Conservation (phyloP, 2,113 vertebrate species). For the Eptesicus fuscus region DNA sequence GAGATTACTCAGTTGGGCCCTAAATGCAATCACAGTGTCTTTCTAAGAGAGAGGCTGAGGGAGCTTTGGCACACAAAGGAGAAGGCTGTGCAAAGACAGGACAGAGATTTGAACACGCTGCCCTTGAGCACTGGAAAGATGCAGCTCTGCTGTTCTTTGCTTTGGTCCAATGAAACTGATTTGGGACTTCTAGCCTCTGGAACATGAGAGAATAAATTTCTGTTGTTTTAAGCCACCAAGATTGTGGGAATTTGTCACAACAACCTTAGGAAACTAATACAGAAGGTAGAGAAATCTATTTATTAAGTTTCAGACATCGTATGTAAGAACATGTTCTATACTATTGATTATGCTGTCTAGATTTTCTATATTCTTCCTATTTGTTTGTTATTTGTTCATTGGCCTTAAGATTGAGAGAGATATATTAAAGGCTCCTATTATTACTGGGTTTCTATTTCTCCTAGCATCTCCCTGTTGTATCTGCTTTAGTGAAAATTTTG, state of each 20-base stretch:
- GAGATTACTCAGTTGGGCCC: not conserved
- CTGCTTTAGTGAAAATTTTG: not conserved
- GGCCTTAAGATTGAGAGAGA: not conserved
- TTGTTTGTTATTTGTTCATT: not conserved
- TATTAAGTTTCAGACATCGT: not conserved
- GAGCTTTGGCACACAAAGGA: not conserved
- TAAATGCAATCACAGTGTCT: not conserved
- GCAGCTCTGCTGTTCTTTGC: not conserved
- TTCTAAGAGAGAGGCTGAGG: not conserved
- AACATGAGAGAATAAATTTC: not conserved
- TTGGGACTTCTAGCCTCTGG: not conserved
- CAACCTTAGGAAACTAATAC: not conserved
- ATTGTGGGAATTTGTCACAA: not conserved
- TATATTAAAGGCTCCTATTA: not conserved
- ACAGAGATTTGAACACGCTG: not conserved
- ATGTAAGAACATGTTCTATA: not conserved
- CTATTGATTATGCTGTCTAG: not conserved
- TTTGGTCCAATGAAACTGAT: not conserved
- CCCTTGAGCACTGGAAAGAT: not conserved
- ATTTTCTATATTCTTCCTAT: not conserved
- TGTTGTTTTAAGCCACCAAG: not conserved
- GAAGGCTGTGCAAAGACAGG: not conserved
- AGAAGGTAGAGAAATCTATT: not conserved
- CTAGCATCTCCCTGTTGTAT: not conserved
- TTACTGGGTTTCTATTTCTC: not conserved